Evolutionary conservation across 2,888 invertebrate species (phyloP).

Genomic region (Campoletis raptor): DNA sequence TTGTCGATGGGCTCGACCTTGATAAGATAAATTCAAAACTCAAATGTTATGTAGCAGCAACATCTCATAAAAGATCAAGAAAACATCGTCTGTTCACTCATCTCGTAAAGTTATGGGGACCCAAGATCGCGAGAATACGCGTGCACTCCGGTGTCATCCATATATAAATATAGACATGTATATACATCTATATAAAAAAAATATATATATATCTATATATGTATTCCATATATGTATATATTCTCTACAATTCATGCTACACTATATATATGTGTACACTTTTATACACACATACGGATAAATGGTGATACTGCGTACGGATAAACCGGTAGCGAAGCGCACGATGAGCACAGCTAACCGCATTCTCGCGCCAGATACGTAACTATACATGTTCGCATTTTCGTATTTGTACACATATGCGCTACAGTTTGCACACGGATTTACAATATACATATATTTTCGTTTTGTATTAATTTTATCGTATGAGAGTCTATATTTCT

Average conservation of each 20-base stretch:
- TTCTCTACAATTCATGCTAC: not conserved
- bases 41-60: slow-evolving; percentile 8
- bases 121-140: slow-evolving; percentile 55
- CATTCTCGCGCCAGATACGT: slow-evolving; percentile 77
- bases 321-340: slow-evolving; percentile 59
- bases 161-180: not conserved
- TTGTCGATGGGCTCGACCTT: slow-evolving; percentile 73
- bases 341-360: slow-evolving; percentile 69
- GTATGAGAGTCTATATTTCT: not conserved
- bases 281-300: not conserved
- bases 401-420: slow-evolving; percentile 60
- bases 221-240: not conserved
- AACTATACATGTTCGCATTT: slow-evolving; percentile 27
- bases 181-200: not conserved
- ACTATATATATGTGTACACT: not conserved
- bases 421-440: slow-evolving; percentile 14
- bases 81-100: slow-evolving; percentile 5
- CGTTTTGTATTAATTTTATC: slow-evolving; percentile 35
- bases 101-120: slow-evolving; percentile 46
- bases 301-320: slow-evolving; percentile 33
- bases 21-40: slow-evolving; percentile 73
- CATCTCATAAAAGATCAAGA: slow-evolving; percentile 9
- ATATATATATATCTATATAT: not conserved
- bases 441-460: slow-evolving; percentile 6
- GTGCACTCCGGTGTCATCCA: slow-evolving; percentile 52